Evolutionary conservation across 2,888 invertebrate genomes (phyloP).

Genomic region (Ophonus ardosiacus): DNA sequence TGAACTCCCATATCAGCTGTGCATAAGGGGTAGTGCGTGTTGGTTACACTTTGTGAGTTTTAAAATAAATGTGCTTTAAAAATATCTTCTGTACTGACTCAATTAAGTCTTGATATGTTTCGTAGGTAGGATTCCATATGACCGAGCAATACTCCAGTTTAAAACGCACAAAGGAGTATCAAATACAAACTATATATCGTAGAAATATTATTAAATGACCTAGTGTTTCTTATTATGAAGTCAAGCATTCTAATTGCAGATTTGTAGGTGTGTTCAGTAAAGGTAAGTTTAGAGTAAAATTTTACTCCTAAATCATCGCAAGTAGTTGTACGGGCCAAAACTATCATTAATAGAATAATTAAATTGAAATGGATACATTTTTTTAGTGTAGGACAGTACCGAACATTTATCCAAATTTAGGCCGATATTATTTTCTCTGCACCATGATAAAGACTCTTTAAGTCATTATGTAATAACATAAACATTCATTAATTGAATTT

Average conservation of each 20-base stretch:
- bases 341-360: too few relatives aligned
- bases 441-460: background rate
- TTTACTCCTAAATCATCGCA: background rate
- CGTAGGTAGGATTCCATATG: background rate
- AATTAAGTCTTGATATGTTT: background rate
- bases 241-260: background rate
- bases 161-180: background rate
- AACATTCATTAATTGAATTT: too few relatives aligned
- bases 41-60: too few relatives aligned
- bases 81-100: too few relatives aligned
- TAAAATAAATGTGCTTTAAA: too few relatives aligned
- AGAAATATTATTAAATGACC: background rate
- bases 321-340: background rate
- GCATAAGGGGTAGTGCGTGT: too few relatives aligned
- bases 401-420: background rate
- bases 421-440: background rate
- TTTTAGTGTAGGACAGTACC: background rate
- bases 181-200: background rate
- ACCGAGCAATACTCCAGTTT: background rate
- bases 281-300: background rate
- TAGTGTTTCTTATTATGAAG: conserved; percentile 1
- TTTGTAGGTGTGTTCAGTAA: too few relatives aligned
- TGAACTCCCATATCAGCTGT: too few relatives aligned
- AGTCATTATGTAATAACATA: too few relatives aligned
- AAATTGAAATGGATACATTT: too few relatives aligned